phyloP scores from a whole-genome alignment of 2,888 invertebrate genomes.

The Hyposoter dolosus region DNA sequence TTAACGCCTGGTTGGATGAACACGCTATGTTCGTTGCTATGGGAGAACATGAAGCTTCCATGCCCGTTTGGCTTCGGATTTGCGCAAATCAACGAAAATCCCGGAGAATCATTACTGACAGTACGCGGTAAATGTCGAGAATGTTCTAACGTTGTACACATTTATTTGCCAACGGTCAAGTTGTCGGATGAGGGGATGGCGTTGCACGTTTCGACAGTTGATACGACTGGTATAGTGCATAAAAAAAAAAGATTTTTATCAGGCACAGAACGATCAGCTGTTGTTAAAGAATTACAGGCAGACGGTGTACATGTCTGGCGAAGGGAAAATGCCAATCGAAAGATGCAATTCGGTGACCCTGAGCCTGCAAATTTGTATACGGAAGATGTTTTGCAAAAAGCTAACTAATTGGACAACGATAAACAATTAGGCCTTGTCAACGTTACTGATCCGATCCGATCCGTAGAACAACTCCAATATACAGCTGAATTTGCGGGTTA shows the following conservation, averaged over 20 bases:
- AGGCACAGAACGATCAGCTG: neutral
- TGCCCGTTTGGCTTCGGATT: neutral
- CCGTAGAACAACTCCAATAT: slow-evolving; percentile 45
- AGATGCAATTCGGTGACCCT: neutral
- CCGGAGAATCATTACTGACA: neutral
- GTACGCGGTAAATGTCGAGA: slow-evolving; percentile 7
- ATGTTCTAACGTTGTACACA: neutral
- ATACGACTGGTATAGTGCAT: neutral
- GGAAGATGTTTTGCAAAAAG: neutral
- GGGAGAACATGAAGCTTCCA: neutral
- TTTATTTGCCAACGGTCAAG: neutral
- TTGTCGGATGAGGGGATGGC: slow-evolving; percentile 5
- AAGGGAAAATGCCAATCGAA: slow-evolving; percentile 11
- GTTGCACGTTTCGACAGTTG: neutral
- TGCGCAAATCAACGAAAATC: slow-evolving; percentile 3
- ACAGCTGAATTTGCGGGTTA: slow-evolving; percentile 40
- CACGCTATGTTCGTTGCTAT: neutral
- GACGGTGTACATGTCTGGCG: neutral
- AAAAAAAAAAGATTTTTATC: neutral
- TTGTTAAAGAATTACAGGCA: neutral
- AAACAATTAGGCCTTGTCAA: slow-evolving; percentile 21
- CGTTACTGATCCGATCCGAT: slow-evolving; percentile 21
- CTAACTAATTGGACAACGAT: neutral
- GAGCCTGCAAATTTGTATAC: slow-evolving; percentile 7
- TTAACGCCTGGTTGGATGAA: neutral